These are phyloP conservation scores for Pampus argenteus DNA, from an alignment of 2,797 vertebrate species.

Conservation along the genomic window DNA sequence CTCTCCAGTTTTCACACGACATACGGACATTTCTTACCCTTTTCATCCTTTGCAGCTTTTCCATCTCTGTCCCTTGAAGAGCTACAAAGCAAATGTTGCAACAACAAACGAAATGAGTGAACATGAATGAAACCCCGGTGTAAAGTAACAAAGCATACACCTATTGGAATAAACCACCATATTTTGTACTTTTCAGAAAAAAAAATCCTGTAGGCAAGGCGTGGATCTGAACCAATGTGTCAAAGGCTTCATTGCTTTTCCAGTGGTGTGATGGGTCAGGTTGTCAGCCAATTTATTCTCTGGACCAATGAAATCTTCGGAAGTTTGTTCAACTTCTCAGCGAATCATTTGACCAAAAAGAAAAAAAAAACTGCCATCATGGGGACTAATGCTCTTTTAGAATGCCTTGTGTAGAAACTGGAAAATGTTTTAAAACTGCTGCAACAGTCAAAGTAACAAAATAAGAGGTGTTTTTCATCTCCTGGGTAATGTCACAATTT, in stretches of 20 bases:
- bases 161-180: constrained; percentile 72
- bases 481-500: constrained; percentile 87
- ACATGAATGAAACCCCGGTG: constrained; percentile 50
- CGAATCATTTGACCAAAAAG: constrained; percentile 91
- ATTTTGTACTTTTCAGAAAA: constrained; percentile 39
- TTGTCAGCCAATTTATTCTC: constrained; percentile 98
- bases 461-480: constrained; percentile 85
- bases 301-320: constrained; percentile 98
- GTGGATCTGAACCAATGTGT: constrained; percentile 91
- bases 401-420: constrained; percentile 87
- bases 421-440: constrained; percentile 88
- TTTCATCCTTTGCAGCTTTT: constrained; percentile 95
- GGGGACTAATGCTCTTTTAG: constrained; percentile 92
- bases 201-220: constrained; percentile 78
- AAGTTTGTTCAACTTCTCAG: constrained; percentile 96
- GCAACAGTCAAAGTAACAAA: constrained; percentile 93
- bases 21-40: constrained; percentile 86
- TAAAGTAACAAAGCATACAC: constrained; percentile 67
- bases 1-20: background rate
- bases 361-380: constrained; percentile 90
- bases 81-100: constrained; percentile 86
- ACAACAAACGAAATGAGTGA: constrained; percentile 84
- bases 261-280: constrained; percentile 94
- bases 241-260: constrained; percentile 96
- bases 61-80: constrained; percentile 97